These are phyloP conservation scores for Cyprinodon brontotheroides DNA, from an alignment of 2,113 vertebrate genomes.

Conservation along the genomic window DNA sequence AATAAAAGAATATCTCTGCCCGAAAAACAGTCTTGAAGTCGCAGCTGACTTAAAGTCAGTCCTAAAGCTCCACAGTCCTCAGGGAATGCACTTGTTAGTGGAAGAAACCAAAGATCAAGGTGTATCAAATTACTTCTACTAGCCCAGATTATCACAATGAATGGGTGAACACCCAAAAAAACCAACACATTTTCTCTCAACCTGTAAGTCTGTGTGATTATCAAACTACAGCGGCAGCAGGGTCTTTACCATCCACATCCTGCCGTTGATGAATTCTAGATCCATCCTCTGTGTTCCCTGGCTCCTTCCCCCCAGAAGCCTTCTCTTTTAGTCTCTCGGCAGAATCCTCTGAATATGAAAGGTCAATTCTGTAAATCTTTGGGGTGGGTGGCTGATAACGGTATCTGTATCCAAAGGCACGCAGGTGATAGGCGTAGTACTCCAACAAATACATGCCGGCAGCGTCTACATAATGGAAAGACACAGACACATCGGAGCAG, in stretches of 20 bases:
- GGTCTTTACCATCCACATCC: conserved; percentile 21
- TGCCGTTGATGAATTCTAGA: conserved; percentile 20
- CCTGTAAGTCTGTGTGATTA: conserved; percentile 9
- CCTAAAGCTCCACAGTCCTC: conserved; percentile 5
- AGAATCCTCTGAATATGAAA: background rate
- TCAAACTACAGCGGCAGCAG: conserved; percentile 13
- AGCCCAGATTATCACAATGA: conserved; percentile 17
- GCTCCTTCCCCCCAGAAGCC: conserved; percentile 14
- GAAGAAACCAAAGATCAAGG: conserved; percentile 1
- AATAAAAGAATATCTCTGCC: background rate
- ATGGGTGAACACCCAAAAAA: conserved; percentile 18
- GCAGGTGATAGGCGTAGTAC: conserved; percentile 80
- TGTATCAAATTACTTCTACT: background rate
- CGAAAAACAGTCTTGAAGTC: background rate
- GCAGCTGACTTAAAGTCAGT: conserved; percentile 12
- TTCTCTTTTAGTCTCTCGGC: conserved; percentile 10
- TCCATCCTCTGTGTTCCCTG: background rate
- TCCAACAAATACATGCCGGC: conserved; percentile 75
- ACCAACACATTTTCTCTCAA: background rate
- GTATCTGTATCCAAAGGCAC: conserved; percentile 78
- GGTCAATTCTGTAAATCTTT: background rate
- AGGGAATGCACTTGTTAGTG: background rate
- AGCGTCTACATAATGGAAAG: conserved; percentile 79
- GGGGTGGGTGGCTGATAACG: conserved; percentile 76
- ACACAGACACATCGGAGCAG: conserved; percentile 82